These are phyloP conservation scores for Papilio aristodemus DNA, from an alignment of 1,140 invertebrate species.

Conservation along the genomic window DNA sequence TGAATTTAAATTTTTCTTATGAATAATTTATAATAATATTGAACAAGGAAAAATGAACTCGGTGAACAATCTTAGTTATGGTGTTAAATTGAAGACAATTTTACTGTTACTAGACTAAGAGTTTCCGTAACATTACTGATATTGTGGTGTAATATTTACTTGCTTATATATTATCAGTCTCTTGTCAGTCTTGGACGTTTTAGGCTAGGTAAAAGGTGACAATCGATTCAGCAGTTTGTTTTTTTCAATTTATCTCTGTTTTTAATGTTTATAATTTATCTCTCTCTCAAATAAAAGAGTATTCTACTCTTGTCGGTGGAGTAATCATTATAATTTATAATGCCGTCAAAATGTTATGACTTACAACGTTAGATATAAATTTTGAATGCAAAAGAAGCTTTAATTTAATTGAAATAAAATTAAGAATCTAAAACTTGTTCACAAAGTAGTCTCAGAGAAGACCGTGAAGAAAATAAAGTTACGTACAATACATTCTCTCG, in stretches of 20 bases:
- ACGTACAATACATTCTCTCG: conserved; percentile 2
- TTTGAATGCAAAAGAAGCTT: neutral
- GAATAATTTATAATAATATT: neutral
- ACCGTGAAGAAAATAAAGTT: conserved; percentile 4
- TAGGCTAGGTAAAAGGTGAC: too few relatives aligned
- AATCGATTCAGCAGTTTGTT: too few relatives aligned
- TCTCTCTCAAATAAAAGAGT: too few relatives aligned
- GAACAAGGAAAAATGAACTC: neutral
- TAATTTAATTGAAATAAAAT: neutral
- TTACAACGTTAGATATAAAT: neutral
- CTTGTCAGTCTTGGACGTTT: too few relatives aligned
- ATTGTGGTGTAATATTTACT: too few relatives aligned
- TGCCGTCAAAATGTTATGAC: neutral
- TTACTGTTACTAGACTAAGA: too few relatives aligned
- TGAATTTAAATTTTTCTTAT: neutral
- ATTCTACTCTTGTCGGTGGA: too few relatives aligned
- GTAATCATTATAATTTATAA: neutral
- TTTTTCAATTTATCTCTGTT: too few relatives aligned
- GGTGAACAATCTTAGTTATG: too few relatives aligned
- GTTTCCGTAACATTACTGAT: too few relatives aligned
- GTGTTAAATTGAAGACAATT: neutral
- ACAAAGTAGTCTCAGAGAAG: neutral
- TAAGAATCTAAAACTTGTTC: neutral
- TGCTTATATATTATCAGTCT: too few relatives aligned
- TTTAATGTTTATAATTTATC: too few relatives aligned